These are phyloP conservation scores for Arctia plantaginis DNA, from an alignment of 2,888 invertebrate species.

Conservation along the genomic window DNA sequence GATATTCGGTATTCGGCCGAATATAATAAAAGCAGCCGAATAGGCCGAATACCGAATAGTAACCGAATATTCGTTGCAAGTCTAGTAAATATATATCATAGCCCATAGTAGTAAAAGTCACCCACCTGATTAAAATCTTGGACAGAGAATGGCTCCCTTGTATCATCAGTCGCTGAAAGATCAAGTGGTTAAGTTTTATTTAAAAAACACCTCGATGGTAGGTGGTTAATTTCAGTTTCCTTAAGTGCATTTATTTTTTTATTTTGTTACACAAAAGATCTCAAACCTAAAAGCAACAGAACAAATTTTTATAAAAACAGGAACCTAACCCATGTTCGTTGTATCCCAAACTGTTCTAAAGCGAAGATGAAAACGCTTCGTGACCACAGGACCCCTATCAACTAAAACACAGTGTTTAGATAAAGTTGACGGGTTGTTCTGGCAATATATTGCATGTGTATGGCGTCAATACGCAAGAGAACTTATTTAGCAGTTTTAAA, in stretches of 20 bases:
- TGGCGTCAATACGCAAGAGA: not conserved
- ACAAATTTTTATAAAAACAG: not conserved
- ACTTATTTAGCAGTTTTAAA: not conserved
- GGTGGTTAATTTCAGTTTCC: not conserved
- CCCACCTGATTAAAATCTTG: slow-evolving; percentile 74
- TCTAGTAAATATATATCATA: not conserved
- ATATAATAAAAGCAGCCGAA: too few species aligned
- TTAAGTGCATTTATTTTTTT: not conserved
- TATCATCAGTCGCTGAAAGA: slow-evolving; percentile 55
- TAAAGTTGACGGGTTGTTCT: not conserved
- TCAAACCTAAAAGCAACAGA: not conserved
- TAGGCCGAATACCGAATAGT: too few species aligned
- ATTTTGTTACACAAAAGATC: not conserved
- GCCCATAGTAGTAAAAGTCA: slow-evolving; percentile 1
- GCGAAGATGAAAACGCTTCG: not conserved
- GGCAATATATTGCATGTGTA: not conserved
- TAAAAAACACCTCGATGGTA: not conserved
- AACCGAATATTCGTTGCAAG: too few species aligned
- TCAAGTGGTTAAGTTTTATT: not conserved
- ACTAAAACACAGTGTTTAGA: not conserved
- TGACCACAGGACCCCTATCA: not conserved
- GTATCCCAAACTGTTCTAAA: not conserved
- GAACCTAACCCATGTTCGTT: not conserved
- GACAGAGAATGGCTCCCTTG: slow-evolving; percentile 58
- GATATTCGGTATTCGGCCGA: too few species aligned